phyloP scores from a whole-genome alignment of 1,140 invertebrate species.

The Probaryconus sp. region DNA sequence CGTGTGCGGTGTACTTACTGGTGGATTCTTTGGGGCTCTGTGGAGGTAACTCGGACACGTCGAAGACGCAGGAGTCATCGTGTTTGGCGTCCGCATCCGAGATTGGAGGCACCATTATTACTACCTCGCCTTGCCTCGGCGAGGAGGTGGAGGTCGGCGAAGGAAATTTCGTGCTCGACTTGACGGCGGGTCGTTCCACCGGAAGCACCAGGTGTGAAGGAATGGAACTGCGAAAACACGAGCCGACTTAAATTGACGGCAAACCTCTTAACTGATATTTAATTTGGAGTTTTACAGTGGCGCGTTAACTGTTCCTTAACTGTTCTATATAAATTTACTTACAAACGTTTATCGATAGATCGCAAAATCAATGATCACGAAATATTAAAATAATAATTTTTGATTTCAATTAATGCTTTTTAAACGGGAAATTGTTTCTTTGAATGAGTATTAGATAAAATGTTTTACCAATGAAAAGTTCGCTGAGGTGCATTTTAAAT shows the following conservation, averaged over 20 bases:
- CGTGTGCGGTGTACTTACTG: conserved; percentile 43
- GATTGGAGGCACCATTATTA: conserved; percentile 80
- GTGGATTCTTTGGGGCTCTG: conserved; percentile 55
- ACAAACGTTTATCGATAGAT: no score
- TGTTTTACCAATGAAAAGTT: no score
- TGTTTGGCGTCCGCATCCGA: conserved; percentile 73
- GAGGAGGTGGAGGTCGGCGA: conserved; percentile 33
- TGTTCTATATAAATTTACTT: no score
- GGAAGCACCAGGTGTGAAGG: conserved; percentile 78
- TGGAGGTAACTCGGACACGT: conserved; percentile 48
- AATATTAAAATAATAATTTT: no score
- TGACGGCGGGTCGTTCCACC: conserved; percentile 54
- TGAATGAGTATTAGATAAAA: no score
- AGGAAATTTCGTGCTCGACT: conserved; percentile 43
- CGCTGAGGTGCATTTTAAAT: no score
- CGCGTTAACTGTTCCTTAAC: no score
- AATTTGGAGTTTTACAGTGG: background rate
- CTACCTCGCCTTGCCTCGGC: conserved; percentile 79
- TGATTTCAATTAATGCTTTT: no score
- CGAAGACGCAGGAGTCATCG: conserved; percentile 53
- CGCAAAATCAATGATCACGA: no score
- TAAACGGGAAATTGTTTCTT: no score
- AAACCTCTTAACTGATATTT: background rate
- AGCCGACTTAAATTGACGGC: background rate
- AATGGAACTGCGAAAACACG: conserved; percentile 76